Percentiles rank a stretch among this genome's conserved stretches.
phyloP scores from a whole-genome alignment of 2,888 invertebrate species.

The Tipula lateralis region DNA sequence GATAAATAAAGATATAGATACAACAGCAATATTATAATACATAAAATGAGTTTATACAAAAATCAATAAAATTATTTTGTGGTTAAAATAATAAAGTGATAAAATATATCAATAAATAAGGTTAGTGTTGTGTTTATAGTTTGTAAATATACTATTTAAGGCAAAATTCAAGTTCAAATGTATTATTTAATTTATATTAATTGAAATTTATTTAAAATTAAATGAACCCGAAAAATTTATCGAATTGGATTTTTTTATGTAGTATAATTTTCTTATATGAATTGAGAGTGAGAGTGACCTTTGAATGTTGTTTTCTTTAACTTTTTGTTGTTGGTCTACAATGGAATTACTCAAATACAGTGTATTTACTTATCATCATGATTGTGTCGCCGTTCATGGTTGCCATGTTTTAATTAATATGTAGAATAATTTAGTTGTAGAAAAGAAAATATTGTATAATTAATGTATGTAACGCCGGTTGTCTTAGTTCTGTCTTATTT shows the following conservation, averaged over 20 bases:
- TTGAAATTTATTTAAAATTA: background rate
- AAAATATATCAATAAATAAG: background rate
- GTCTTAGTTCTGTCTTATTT: no score
- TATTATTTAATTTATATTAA: background rate
- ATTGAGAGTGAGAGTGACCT: slow-evolving; percentile 7
- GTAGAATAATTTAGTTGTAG: background rate
- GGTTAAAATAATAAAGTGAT: background rate
- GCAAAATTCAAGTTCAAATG: background rate
- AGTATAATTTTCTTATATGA: background rate
- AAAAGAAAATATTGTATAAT: no score
- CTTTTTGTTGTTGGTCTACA: background rate
- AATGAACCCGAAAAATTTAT: background rate
- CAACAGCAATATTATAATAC: background rate
- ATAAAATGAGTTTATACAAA: background rate
- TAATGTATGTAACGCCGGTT: no score
- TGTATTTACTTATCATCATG: background rate
- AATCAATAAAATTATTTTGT: background rate
- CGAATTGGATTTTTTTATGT: background rate
- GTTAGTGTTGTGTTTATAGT: background rate
- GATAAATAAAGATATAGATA: background rate
- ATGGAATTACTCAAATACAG: background rate
- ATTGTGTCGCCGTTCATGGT: background rate
- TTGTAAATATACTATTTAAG: background rate
- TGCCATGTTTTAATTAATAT: background rate
- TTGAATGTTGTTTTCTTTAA: background rate